Percentiles rank a stretch among this genome's conserved stretches.
Conservation (phyloP, 2,888 invertebrate genomes). For the Microdon myrmicae region DNA sequence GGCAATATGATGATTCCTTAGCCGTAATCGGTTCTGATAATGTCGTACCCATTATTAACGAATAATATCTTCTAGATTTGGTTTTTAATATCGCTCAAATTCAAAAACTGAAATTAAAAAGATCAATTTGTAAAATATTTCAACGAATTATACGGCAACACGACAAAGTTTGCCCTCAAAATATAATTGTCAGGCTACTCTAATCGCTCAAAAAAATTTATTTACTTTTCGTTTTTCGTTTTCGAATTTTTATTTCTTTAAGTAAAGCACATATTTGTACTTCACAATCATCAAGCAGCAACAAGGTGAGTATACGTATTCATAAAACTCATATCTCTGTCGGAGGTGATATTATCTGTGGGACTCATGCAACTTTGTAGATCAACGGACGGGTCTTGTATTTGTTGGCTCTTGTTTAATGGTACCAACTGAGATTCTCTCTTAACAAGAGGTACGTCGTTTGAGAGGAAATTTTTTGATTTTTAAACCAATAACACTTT, state of each 20-base stretch:
- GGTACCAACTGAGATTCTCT: no score
- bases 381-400: no score
- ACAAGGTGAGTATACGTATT: neutral
- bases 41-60: slow-evolving; percentile 88
- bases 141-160: neutral
- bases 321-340: slow-evolving; percentile 16
- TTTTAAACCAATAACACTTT: no score
- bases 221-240: no score
- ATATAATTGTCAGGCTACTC: slow-evolving; percentile 16
- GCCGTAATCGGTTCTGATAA: slow-evolving; percentile 95
- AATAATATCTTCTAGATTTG: no score
- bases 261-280: slow-evolving; percentile 30
- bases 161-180: slow-evolving; percentile 16
- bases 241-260: slow-evolving; percentile 21
- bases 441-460: no score
- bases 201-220: slow-evolving; percentile 11
- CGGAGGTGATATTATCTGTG: no score
- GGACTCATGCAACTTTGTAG: no score
- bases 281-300: slow-evolving; percentile 5
- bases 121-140: slow-evolving; percentile 8
- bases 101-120: slow-evolving; percentile 29
- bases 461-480: no score
- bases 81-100: slow-evolving; percentile 13
- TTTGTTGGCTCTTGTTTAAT: no score
- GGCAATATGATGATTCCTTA: slow-evolving; percentile 84